These are phyloP conservation scores for Toxotes lorentzi DNA, from an alignment of 2,797 vertebrate genomes.

Conservation along the genomic window DNA sequence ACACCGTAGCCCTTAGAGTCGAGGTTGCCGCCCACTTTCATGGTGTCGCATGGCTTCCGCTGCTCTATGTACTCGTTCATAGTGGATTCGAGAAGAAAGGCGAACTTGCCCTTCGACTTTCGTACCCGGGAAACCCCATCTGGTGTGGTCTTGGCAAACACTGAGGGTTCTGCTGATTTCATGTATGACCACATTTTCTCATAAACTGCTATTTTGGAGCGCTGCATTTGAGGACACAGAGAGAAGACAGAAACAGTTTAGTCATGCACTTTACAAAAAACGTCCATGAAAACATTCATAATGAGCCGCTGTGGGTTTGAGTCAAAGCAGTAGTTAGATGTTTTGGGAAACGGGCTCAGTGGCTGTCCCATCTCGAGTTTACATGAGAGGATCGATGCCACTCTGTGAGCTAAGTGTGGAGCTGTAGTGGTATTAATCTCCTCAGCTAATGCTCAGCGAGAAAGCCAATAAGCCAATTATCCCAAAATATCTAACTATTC, in stretches of 20 bases:
- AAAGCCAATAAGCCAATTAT: background rate
- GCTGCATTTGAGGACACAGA: constrained; percentile 82
- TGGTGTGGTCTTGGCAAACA: constrained; percentile 99
- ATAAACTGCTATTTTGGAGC: constrained; percentile 98
- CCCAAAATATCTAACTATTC: constrained; percentile 14
- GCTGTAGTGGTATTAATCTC: constrained; percentile 24
- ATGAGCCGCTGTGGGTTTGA: constrained; percentile 2
- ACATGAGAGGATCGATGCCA: constrained; percentile 15
- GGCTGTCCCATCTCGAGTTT: background rate
- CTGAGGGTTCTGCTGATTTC: constrained; percentile 98
- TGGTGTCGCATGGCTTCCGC: constrained; percentile 98
- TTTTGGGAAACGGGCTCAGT: constrained; percentile 10
- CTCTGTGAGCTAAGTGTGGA: background rate
- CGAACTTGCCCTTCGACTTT: constrained; percentile 99
- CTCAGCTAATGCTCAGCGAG: constrained; percentile 7
- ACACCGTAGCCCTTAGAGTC: constrained; percentile 99
- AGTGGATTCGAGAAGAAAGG: constrained; percentile 98
- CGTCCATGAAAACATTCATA: constrained; percentile 4
- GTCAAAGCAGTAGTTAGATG: background rate
- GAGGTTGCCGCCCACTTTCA: constrained; percentile 99
- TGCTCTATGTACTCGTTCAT: constrained; percentile 99
- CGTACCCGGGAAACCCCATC: constrained; percentile 97
- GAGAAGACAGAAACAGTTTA: constrained; percentile 61
- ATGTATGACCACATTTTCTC: constrained; percentile 99
- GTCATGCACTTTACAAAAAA: constrained; percentile 22